Evolutionary conservation across 2,888 invertebrate species (phyloP).

Genomic region (Acleris literana): DNA sequence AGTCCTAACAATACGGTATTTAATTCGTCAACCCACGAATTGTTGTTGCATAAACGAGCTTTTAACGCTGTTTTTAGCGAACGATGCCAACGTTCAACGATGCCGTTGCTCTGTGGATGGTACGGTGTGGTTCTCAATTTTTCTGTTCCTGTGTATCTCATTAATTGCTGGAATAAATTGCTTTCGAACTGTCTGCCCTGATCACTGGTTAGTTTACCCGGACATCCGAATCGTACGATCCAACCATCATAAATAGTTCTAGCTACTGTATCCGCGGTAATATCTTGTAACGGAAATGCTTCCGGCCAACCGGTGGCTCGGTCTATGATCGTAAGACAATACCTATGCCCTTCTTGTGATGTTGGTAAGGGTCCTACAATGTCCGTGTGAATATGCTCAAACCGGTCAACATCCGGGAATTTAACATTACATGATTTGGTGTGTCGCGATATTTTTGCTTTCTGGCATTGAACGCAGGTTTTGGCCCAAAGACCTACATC

Average conservation of each 20-base stretch:
- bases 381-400: constrained; percentile 34
- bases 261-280: constrained; percentile 34
- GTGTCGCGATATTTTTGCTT: constrained; percentile 32
- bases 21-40: constrained; percentile 4
- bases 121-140: constrained; percentile 20
- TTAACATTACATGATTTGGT: constrained; percentile 19
- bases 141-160: constrained; percentile 9
- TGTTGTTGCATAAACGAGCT: background rate
- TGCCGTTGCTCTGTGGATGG: constrained; percentile 20
- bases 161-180: constrained; percentile 3
- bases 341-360: too few relatives aligned
- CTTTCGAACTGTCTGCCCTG: constrained; percentile 29
- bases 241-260: constrained; percentile 37
- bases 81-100: background rate
- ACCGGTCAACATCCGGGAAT: constrained; percentile 30
- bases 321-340: constrained; percentile 6
- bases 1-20: constrained; percentile 2
- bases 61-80: constrained; percentile 6
- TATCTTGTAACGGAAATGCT: constrained; percentile 14
- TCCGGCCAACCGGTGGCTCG: constrained; percentile 10
- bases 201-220: constrained; percentile 26
- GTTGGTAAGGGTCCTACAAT: too few relatives aligned
- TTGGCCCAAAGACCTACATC: constrained; percentile 19
- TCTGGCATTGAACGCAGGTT: constrained; percentile 35
- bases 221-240: constrained; percentile 37